These are phyloP conservation scores for Apostichopus californicus DNA, from an alignment of 35 echinoderm and acorn worm genomes.

Conservation along the genomic window DNA sequence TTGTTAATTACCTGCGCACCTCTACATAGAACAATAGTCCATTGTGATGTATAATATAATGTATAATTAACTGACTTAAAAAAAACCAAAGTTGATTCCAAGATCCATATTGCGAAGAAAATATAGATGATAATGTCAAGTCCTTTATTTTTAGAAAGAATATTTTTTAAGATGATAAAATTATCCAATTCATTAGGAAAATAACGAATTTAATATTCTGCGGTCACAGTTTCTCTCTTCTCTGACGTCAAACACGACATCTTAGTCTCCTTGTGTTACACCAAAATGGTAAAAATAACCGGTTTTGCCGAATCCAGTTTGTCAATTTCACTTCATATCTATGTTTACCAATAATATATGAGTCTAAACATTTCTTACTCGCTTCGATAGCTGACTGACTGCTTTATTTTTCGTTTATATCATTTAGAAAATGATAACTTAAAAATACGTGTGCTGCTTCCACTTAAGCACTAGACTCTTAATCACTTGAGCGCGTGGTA, in stretches of 20 bases:
- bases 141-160: no score
- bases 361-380: not conserved
- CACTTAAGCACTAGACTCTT: not conserved
- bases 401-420: not conserved
- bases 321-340: not conserved
- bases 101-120: no score
- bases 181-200: no score
- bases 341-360: not conserved
- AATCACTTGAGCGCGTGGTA: not conserved
- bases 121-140: no score
- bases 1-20: no score
- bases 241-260: not conserved
- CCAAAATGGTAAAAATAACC: not conserved
- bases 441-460: not conserved
- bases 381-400: not conserved
- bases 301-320: not conserved
- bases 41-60: no score
- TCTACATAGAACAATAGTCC: no score
- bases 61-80: no score
- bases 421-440: not conserved
- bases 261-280: not conserved
- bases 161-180: no score
- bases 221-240: not conserved
- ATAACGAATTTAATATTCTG: no score
- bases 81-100: no score